Percentiles rank a stretch among this genome's conserved stretches.
These are phyloP conservation scores for Platycnemis pennipes DNA, from an alignment of 2,888 invertebrate species.

Conservation along the genomic window DNA sequence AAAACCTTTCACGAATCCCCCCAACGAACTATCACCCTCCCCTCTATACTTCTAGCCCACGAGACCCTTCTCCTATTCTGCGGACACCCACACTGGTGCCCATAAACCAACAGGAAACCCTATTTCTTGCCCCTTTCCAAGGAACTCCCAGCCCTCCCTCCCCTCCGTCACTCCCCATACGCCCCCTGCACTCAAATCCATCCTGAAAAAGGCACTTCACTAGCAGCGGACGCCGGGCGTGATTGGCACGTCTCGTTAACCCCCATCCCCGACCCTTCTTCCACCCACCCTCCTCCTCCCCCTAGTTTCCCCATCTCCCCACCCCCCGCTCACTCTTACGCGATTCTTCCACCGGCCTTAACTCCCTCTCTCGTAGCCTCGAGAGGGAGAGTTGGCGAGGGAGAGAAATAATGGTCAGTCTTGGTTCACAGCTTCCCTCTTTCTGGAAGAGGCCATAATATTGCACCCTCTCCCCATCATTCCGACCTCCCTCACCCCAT, in stretches of 20 bases:
- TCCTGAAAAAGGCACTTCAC: conserved; percentile 65
- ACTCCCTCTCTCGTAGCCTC: neutral
- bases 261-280: neutral
- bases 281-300: neutral
- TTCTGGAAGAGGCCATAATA: conserved; percentile 44
- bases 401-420: conserved; percentile 64
- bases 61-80: neutral
- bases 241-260: conserved; percentile 67
- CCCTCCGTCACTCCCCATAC: neutral
- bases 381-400: neutral
- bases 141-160: too few relatives aligned
- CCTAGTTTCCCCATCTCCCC: neutral
- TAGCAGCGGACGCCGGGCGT: conserved; percentile 47
- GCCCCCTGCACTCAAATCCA: neutral
- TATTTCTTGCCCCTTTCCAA: neutral
- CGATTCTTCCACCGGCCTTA: neutral
- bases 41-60: neutral
- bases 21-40: neutral
- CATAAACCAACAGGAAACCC: neutral
- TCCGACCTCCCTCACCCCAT: neutral
- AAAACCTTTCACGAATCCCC: conserved; percentile 14
- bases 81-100: neutral
- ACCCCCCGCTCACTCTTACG: neutral
- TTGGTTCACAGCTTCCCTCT: conserved; percentile 57
- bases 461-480: neutral